Evolutionary conservation across 2,888 invertebrate species (phyloP).

Genomic region (Strigamia transsilvanica): DNA sequence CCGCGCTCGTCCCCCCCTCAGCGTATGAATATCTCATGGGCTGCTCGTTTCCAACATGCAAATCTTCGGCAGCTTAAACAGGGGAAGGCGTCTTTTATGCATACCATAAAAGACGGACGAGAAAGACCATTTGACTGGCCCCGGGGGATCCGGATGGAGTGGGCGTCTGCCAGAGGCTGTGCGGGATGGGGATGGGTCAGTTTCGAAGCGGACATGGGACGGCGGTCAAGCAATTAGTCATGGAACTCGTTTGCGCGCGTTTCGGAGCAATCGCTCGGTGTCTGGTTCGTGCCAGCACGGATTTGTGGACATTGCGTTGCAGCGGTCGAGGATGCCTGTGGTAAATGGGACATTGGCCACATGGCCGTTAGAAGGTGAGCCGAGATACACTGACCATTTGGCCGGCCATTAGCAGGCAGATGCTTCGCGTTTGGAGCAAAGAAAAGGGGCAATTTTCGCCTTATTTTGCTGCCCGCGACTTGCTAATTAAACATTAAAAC

Average conservation of each 20-base stretch:
- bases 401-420: conserved; percentile 34
- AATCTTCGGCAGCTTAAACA: conserved; percentile 50
- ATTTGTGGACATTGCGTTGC: conserved; percentile 20
- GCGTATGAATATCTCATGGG: conserved; percentile 51
- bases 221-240: neutral
- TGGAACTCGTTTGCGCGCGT: neutral
- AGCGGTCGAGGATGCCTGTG: conserved; percentile 31
- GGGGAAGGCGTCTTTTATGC: conserved; percentile 39
- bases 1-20: conserved; percentile 9
- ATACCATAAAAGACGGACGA: conserved; percentile 49
- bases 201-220: neutral
- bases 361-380: conserved; percentile 34
- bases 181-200: neutral
- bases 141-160: neutral
- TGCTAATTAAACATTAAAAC: conserved; percentile 43
- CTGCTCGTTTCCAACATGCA: conserved; percentile 50
- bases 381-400: conserved; percentile 41
- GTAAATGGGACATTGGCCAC: conserved; percentile 41
- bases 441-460: conserved; percentile 20
- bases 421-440: conserved; percentile 13
- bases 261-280: neutral
- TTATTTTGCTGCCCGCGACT: conserved; percentile 31
- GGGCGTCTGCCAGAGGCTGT: neutral
- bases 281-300: conserved; percentile 37
- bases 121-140: conserved; percentile 6